These are phyloP conservation scores for Callithrix jacchus DNA, from an alignment of 2,113 vertebrate species.

Conservation along the genomic window DNA sequence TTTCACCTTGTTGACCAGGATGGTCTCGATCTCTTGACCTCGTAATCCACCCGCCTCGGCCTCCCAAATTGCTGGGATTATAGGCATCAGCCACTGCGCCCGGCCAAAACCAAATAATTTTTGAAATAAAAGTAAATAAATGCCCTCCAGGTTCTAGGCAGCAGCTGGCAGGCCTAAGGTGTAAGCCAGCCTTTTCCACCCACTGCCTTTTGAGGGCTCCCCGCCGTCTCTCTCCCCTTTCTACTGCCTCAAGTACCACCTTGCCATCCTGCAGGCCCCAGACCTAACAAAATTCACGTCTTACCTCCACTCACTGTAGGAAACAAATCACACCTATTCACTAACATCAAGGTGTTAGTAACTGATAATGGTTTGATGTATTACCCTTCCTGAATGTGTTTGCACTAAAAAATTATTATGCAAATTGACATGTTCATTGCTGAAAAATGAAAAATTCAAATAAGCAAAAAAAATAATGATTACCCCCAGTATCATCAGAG, in stretches of 20 bases:
- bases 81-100: no score
- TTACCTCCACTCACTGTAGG: not conserved
- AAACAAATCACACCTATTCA: not conserved
- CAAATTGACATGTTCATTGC: not conserved
- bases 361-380: not conserved
- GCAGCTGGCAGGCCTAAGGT: not conserved
- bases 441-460: slow-evolving; percentile 11
- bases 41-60: no score
- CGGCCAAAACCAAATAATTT: not conserved
- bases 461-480: not conserved
- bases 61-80: no score
- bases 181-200: not conserved
- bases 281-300: not conserved
- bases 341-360: not conserved
- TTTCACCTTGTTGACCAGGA: no score
- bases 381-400: not conserved
- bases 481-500: not conserved
- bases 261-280: not conserved
- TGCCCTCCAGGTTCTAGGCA: not conserved
- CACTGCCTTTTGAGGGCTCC: not conserved
- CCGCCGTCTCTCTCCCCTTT: not conserved
- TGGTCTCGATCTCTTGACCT: no score
- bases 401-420: not conserved
- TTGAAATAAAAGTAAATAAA: not conserved
- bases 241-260: not conserved